Conservation (phyloP, 2,888 invertebrate genomes). For the Xanthorhoe designata region DNA sequence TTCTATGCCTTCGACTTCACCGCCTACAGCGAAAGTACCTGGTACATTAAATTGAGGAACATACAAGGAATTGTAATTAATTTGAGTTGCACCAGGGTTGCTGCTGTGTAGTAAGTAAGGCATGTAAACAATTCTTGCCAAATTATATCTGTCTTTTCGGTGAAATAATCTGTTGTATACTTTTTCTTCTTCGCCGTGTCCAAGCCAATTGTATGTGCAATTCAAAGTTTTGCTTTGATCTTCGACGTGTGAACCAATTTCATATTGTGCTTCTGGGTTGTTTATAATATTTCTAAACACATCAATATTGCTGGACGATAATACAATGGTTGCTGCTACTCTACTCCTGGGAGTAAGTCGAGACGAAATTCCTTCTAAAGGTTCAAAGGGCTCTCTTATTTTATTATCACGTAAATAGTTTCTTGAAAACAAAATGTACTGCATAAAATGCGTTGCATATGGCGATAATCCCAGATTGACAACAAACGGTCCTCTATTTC, state of each 20-base stretch:
- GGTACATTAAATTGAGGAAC: constrained; percentile 92
- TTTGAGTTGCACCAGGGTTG: constrained; percentile 94
- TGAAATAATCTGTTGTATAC: constrained; percentile 92
- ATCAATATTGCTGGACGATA: constrained; percentile 95
- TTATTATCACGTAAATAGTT: constrained; percentile 95
- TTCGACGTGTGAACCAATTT: constrained; percentile 97
- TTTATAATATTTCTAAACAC: constrained; percentile 96
- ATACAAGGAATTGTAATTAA: constrained; percentile 90
- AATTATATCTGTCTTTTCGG: constrained; percentile 96
- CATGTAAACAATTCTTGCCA: constrained; percentile 96
- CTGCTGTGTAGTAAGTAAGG: constrained; percentile 96
- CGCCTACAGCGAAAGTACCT: constrained; percentile 91
- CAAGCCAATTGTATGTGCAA: constrained; percentile 97
- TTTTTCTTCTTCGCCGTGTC: constrained; percentile 89
- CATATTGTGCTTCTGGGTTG: constrained; percentile 95
- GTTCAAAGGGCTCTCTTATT: constrained; percentile 93
- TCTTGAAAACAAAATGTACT: constrained; percentile 93
- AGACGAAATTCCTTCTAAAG: constrained; percentile 87
- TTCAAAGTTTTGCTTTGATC: constrained; percentile 98
- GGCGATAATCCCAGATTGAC: constrained; percentile 95
- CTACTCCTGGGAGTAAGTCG: constrained; percentile 94
- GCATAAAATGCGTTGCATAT: constrained; percentile 94
- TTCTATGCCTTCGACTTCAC: constrained; percentile 97
- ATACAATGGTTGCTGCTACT: constrained; percentile 96
- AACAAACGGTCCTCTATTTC: constrained; percentile 95